Base-by-base conservation (phyloP, 2,888 invertebrate species). In the Vannuccia rotundouncinata region DNA sequence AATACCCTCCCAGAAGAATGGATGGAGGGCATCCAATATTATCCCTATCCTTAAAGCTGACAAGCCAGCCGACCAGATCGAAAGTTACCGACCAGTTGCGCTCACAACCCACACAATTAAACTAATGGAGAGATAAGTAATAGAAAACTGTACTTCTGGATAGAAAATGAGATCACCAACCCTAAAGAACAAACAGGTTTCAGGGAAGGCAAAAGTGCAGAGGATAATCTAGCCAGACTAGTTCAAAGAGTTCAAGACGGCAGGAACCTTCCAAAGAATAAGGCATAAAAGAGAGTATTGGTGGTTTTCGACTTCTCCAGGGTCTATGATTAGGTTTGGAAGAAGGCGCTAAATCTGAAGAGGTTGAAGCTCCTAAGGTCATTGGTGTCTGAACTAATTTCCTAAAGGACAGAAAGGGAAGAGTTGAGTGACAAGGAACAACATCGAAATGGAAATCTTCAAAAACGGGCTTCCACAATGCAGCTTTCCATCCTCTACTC, bases 181-280 rank as follows among this genome's bases (percentile, higher is more conserved):
- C 66, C 66, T 5, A 27, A 22, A 5, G 66, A 66, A 22, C 66
- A 66, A 27, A 27, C 66, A 66, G 66, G 66, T 66, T 66, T 66
- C 25, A 66, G 66, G 25, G 25, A 17, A n/a, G 66, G 66, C 66
- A 66, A 22, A 66, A 66, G 66, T 66, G 66, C 25, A 17, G 66
- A 66, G 25, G 66, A 66, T 22, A 66, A 66, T 66, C 66, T 66
- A 2, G 66, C 66, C 5, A 17, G 66, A 17, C 25, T 66, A 5
- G 66, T 66, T 27, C 66, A 66, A 27, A 66, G 25, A 66, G 66
- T 22, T 66, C 66, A 66, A 22, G 66, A 66, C 25, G 66, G 66
- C 66, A 22, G 66, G 66, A 66, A 66, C 66, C 13, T 22, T 22
- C 66, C 66, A 2, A 66, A 66, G 25, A 27, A 27, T 5, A 66